Evolutionary conservation across 2,113 vertebrate genomes (phyloP).

Genomic region (Zosterops japonicus): DNA sequence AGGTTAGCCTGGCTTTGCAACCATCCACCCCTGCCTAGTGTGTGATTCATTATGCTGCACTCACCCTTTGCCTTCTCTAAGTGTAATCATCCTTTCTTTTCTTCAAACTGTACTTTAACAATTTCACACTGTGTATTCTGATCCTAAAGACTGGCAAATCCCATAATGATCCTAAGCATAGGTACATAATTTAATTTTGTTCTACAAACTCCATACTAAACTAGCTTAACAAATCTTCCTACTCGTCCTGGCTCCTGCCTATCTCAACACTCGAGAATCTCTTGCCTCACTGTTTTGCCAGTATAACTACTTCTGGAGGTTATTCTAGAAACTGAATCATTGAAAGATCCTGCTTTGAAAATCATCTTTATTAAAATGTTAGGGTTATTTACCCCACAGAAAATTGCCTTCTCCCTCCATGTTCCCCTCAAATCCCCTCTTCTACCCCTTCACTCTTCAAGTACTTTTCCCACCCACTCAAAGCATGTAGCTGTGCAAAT

Average conservation of each 20-base stretch:
- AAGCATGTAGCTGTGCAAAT: background rate
- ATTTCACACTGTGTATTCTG: background rate
- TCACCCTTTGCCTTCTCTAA: background rate
- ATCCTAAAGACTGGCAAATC: background rate
- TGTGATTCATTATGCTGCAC: background rate
- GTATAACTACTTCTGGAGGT: background rate
- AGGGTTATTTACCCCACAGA: background rate
- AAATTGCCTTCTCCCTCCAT: background rate
- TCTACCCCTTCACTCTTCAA: background rate
- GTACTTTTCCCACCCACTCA: background rate
- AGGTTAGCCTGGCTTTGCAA: background rate
- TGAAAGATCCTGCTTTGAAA: background rate
- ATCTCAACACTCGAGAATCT: background rate
- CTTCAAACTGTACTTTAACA: background rate
- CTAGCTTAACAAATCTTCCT: background rate
- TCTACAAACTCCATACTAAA: background rate
- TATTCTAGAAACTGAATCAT: background rate
- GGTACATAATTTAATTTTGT: background rate
- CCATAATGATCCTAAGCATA: background rate
- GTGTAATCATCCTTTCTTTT: background rate
- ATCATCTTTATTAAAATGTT: background rate
- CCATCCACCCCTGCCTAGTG: background rate
- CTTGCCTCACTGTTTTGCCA: background rate
- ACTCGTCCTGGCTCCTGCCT: background rate
- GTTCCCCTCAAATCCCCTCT: background rate